phyloP scores from a whole-genome alignment of 37 sponge, comb jelly and placozoan genomes.

The Hexactinellida sp. region DNA sequence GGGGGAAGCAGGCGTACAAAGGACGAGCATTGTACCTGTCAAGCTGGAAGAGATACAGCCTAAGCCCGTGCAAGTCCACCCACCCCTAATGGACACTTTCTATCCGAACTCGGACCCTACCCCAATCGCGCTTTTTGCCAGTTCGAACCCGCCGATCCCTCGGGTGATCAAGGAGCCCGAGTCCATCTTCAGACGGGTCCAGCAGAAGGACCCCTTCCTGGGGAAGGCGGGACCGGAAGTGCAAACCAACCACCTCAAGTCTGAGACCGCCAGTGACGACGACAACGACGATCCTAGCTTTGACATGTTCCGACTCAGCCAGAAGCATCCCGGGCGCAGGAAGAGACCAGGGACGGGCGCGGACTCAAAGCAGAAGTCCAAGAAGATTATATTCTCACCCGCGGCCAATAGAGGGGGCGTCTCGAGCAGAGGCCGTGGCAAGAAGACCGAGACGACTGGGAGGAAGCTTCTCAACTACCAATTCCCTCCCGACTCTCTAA shows the following conservation, averaged over 20 bases:
- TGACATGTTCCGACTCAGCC: background rate
- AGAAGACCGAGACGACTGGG: background rate
- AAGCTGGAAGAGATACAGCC: background rate
- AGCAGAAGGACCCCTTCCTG: background rate
- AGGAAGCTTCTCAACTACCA: background rate
- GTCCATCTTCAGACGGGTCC: background rate
- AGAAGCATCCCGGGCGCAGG: background rate
- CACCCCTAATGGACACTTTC: background rate
- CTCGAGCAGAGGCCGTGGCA: background rate
- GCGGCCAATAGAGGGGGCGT: background rate
- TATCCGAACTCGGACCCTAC: background rate
- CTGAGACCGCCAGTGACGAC: constrained; percentile 7
- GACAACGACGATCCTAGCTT: constrained; percentile 2
- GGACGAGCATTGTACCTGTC: background rate
- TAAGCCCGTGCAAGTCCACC: background rate
- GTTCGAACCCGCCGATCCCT: background rate
- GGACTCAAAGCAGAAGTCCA: background rate
- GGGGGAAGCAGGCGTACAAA: background rate
- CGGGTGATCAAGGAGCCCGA: background rate
- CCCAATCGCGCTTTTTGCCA: background rate
- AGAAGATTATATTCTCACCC: background rate
- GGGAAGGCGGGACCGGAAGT: background rate
- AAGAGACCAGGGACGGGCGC: background rate
- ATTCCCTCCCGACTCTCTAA: background rate
- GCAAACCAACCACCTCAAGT: background rate